A percentile compares a stretch with the other conserved stretches of the same genome.
Evolutionary conservation across 1,140 invertebrate genomes (phyloP).

Genomic region (Stenopsyche tienmushanensis): DNA sequence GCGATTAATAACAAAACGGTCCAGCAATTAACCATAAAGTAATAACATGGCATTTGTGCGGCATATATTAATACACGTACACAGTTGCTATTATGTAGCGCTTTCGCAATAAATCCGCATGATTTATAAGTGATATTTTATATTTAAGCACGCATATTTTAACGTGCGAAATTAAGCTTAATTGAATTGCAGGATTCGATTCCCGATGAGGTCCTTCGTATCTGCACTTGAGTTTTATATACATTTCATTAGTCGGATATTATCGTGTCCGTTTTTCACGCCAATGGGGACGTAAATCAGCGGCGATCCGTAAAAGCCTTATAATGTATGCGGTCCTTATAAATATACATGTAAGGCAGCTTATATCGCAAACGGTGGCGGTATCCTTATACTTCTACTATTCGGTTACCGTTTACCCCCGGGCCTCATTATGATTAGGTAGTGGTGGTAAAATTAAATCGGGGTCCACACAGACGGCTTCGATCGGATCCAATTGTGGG

Average conservation of each 20-base stretch:
- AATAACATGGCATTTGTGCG: conserved; percentile 8
- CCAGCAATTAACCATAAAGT: conserved; percentile 13
- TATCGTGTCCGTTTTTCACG: conserved; percentile 19
- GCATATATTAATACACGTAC: conserved; percentile 11
- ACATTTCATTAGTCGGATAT: conserved; percentile 22
- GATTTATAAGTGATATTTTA: no score
- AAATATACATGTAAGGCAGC: not conserved
- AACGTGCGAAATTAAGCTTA: no score
- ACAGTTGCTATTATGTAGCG: not conserved
- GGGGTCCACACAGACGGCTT: conserved; percentile 12
- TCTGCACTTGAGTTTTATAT: not conserved
- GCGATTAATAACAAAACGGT: conserved; percentile 17
- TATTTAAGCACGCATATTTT: not conserved
- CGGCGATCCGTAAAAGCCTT: not conserved
- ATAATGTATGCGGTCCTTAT: not conserved
- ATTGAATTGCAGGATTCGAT: no score
- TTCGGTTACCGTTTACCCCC: conserved; percentile 30
- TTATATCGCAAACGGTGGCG: not conserved
- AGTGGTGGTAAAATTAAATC: conserved; percentile 4
- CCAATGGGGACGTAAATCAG: conserved; percentile 24
- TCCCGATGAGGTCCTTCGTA: no score
- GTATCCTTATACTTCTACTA: conserved; percentile 11
- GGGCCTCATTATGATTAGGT: conserved; percentile 39
- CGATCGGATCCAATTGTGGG: not conserved
- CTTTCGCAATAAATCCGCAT: no score